A percentile compares a stretch with the other conserved stretches of the same genome.
Evolutionary conservation across 2,113 vertebrate species (phyloP).

Genomic region (Hyaena hyaena): DNA sequence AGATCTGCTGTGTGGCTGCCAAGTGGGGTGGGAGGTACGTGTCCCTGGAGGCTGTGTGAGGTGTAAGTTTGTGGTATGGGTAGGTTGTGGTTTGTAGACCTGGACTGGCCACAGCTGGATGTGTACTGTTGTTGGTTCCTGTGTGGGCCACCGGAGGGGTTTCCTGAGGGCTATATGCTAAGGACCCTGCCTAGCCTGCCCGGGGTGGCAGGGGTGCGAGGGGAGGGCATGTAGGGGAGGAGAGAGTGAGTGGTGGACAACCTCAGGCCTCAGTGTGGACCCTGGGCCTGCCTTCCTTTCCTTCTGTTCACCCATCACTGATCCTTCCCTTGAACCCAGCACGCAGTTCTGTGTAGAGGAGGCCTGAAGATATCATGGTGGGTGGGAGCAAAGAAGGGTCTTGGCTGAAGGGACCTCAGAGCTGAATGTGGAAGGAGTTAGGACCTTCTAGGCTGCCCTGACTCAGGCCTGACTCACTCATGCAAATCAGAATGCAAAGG

Average conservation of each 20-base stretch:
- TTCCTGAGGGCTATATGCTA: not conserved
- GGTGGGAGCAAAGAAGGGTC: not conserved
- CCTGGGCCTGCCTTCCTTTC: not conserved
- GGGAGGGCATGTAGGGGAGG: not conserved
- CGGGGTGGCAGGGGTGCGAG: no score
- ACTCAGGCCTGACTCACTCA: constrained; percentile 3
- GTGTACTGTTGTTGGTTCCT: not conserved
- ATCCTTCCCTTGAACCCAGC: not conserved
- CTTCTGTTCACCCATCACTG: not conserved
- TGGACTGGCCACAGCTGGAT: not conserved
- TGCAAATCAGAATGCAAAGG: constrained; percentile 28
- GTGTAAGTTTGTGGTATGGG: not conserved
- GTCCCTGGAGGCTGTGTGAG: not conserved
- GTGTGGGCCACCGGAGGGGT: not conserved
- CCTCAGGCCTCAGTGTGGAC: not conserved
- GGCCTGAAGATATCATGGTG: not conserved
- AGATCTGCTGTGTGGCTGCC: not conserved
- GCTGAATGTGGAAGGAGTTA: not conserved
- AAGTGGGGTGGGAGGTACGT: not conserved
- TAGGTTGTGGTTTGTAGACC: constrained; percentile 18
- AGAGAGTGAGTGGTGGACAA: not conserved
- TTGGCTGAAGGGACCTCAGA: not conserved
- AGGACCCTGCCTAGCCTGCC: not conserved
- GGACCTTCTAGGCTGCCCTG: not conserved
- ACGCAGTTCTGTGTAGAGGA: not conserved